Evolutionary conservation across 2,113 vertebrate species (phyloP), one percentile per base, ranked within the genome.

Genomic region (Galbula dea): DNA sequence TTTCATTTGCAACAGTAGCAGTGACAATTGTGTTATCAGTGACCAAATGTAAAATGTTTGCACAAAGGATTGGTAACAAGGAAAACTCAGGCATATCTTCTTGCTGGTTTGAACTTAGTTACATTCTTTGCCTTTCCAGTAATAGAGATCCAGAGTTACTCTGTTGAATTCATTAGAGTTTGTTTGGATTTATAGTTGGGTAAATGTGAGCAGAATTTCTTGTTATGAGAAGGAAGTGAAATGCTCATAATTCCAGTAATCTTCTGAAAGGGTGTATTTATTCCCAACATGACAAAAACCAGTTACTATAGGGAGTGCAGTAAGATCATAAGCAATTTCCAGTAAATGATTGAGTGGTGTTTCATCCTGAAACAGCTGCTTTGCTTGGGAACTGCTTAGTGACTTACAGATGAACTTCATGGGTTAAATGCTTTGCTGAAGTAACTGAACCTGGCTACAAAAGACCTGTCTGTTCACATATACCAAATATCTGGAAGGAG

Each of bases 361-460:
- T 81, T 94, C 77, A 92, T 86, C 77, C 55, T 89, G 93, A 86
- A 92, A 86, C 71, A 83, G 26, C 37, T 63, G n/a, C 22, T 63
- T 61, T 89, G 7, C 52, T 73, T 76, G 76, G 85, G 76, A 92
- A 52, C 76, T 43, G 37, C 18, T 77, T 51, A 19, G 34, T 69
- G 51, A 41, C 9, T 83, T 81, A 46, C n/a, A 73, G 43, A n/a
- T 68, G 22, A 78, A n/a, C 59, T 82, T 57, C 26, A 67, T 0
- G 2, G 45, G 69, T 85, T 91, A 51, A 71, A 51, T n/a, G n/a
- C 21, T 82, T 65, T 84, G 63, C 57, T 88, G 52, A 69, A 61
- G 27, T 76, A 76, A 54, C 58, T 66, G 74, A 81, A 51, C 11
- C 48, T 58, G 43, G 12, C 46, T 83, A 20, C 37, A 54, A 5